Conservation (phyloP, 2,888 invertebrate species). For the Argyra leucocephala region DNA sequence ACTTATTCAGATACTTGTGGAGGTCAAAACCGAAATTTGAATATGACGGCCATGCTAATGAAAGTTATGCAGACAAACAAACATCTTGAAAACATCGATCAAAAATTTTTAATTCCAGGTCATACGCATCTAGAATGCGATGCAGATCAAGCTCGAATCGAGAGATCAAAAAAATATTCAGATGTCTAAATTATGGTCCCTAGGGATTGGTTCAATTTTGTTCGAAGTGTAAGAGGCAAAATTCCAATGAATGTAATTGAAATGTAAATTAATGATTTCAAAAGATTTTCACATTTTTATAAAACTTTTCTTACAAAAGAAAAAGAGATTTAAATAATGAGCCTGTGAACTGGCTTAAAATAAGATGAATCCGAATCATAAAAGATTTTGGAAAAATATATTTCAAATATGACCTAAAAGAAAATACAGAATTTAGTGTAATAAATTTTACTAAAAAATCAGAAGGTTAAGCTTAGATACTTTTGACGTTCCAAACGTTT, state of each 20-base stretch:
- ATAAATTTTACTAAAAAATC: not conserved
- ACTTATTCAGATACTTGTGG: constrained; percentile 10
- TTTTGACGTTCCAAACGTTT: not conserved
- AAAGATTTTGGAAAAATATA: not conserved
- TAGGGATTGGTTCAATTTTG: constrained; percentile 3
- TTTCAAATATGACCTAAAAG: not conserved
- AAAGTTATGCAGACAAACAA: not conserved
- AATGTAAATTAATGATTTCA: not conserved
- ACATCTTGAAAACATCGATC: constrained; percentile 3
- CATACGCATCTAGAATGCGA: constrained; percentile 6
- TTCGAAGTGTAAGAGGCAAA: not conserved
- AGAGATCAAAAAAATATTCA: not conserved
- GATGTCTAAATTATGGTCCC: not conserved
- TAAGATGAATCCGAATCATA: not conserved
- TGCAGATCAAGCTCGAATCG: not conserved
- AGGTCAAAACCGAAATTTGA: not conserved
- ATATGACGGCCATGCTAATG: constrained; percentile 9
- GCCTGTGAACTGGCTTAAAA: not conserved
- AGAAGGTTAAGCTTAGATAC: not conserved
- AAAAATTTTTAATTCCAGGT: constrained; percentile 9
- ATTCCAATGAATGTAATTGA: not conserved
- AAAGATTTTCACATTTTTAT: not conserved
- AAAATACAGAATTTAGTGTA: not conserved
- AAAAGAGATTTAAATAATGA: not conserved
- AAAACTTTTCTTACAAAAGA: not conserved